phyloP scores from a whole-genome alignment of 2,888 invertebrate species.

The Timandra comae region DNA sequence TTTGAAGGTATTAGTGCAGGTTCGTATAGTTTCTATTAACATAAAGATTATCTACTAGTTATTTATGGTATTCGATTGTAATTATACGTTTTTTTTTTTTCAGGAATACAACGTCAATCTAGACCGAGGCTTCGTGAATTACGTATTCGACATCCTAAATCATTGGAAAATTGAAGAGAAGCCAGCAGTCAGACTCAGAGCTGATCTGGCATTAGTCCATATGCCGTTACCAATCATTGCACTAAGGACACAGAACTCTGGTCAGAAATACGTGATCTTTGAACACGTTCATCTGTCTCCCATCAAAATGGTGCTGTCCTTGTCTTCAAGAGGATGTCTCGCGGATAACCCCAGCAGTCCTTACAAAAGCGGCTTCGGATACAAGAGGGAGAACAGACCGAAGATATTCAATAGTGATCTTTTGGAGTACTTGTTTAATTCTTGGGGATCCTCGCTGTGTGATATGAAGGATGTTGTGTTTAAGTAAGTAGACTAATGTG shows the following conservation, averaged over 20 bases:
- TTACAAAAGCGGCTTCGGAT: conserved; percentile 40
- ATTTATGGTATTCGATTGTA: no score
- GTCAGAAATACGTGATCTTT: conserved; percentile 61
- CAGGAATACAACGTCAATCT: conserved; percentile 82
- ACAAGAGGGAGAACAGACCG: conserved; percentile 63
- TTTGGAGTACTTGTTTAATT: conserved; percentile 79
- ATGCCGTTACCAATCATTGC: conserved; percentile 73
- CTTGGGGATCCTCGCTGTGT: conserved; percentile 79
- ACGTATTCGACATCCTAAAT: conserved; percentile 79
- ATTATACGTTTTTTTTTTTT: no score
- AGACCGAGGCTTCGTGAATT: conserved; percentile 81
- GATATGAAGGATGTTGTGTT: conserved; percentile 81
- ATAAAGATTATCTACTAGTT: no score
- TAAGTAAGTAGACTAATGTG: no score
- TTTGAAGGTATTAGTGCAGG: conserved; percentile 79
- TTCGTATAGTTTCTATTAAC: no score
- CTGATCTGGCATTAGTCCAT: conserved; percentile 76
- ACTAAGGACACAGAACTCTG: conserved; percentile 52
- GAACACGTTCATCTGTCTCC: conserved; percentile 79
- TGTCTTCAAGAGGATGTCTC: conserved; percentile 68
- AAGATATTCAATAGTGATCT: conserved; percentile 76
- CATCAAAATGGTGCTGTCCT: conserved; percentile 78
- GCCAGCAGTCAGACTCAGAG: conserved; percentile 73
- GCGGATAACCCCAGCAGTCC: conserved; percentile 49
- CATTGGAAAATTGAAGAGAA: conserved; percentile 77